phyloP scores from a whole-genome alignment of 2,888 invertebrate species.

The Microctonus aethiopoides region DNA sequence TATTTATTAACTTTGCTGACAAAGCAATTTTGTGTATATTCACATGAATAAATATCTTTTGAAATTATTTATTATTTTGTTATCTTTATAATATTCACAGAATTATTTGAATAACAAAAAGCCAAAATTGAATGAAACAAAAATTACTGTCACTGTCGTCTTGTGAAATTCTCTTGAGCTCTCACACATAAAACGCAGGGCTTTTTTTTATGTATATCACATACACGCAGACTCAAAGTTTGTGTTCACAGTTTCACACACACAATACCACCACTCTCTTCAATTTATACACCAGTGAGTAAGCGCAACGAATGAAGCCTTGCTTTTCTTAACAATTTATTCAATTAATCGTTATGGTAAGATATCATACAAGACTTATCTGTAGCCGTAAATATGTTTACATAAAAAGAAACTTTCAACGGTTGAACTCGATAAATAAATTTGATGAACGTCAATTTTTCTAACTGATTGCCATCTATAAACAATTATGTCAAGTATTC shows the following conservation, averaged over 20 bases:
- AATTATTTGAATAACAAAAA: background rate
- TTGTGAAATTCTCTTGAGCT: background rate
- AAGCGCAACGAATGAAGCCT: background rate
- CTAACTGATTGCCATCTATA: background rate
- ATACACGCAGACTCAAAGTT: background rate
- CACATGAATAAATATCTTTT: too few species aligned
- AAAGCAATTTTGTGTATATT: background rate
- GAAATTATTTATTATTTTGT: background rate
- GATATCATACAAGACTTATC: background rate
- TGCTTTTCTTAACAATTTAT: background rate
- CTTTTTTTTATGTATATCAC: background rate
- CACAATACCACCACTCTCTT: background rate
- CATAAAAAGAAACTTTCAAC: background rate
- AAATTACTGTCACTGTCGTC: slow-evolving; percentile 6
- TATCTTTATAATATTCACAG: background rate
- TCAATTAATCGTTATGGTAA: too few species aligned
- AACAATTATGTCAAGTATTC: background rate
- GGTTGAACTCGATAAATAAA: background rate
- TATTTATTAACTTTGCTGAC: background rate
- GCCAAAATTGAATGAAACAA: background rate
- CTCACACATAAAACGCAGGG: background rate
- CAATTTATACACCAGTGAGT: background rate
- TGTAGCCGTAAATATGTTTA: background rate
- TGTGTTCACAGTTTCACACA: too few species aligned
- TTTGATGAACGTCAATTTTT: background rate